Evolutionary conservation across 2,888 invertebrate genomes (phyloP).

Genomic region (Xestia c-nigrum): DNA sequence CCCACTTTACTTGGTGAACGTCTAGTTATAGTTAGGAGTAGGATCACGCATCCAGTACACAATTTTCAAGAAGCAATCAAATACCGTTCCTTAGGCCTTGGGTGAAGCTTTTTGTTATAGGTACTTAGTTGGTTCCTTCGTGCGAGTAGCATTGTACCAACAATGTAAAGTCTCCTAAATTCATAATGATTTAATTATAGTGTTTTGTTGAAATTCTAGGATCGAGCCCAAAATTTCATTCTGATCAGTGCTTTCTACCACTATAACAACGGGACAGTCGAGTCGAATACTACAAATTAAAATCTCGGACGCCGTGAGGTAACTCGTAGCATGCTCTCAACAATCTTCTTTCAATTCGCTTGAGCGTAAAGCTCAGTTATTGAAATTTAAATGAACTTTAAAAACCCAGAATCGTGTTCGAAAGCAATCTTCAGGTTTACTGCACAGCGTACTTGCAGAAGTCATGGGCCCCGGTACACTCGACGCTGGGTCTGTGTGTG

Average conservation of each 20-base stretch:
- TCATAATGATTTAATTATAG: background rate
- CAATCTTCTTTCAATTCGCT: background rate
- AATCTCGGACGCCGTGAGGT: background rate
- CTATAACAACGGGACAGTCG: background rate
- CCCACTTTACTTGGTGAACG: background rate
- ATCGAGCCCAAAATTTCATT: background rate
- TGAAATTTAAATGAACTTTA: background rate
- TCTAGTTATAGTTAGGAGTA: background rate
- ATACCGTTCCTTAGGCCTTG: background rate
- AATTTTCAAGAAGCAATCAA: conserved; percentile 17
- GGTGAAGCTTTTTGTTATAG: background rate
- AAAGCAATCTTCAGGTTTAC: conserved; percentile 60
- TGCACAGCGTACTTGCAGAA: conserved; percentile 86
- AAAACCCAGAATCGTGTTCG: background rate
- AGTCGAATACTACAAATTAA: background rate
- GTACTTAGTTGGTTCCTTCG: background rate
- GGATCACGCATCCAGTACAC: background rate
- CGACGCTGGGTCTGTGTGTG: conserved; percentile 96
- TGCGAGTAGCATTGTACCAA: background rate
- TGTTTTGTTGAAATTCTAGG: background rate
- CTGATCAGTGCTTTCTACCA: background rate
- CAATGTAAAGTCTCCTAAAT: background rate
- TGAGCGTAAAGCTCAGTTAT: background rate
- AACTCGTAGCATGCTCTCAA: background rate
- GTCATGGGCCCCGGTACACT: conserved; percentile 94